phyloP scores from a whole-genome alignment of 2,888 invertebrate species.

The Busseola fusca region DNA sequence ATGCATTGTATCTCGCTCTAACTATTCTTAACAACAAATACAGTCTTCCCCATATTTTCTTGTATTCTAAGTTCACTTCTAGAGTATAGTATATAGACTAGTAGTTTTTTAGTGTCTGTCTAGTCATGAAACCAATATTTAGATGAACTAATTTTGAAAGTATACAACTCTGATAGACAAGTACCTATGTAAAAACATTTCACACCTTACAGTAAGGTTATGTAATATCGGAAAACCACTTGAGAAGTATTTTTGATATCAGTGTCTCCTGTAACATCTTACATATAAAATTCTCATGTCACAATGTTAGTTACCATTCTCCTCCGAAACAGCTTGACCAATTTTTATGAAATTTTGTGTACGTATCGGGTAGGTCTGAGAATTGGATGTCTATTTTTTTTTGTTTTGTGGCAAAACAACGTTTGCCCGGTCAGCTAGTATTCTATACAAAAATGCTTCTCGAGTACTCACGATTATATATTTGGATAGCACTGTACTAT shows the following conservation, averaged over 20 bases:
- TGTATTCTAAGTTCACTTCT: background rate
- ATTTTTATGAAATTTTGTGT: no score
- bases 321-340: no score
- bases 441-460: conserved; percentile 39
- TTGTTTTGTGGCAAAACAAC: no score
- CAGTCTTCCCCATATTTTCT: background rate
- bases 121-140: conserved; percentile 4
- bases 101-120: conserved; percentile 2
- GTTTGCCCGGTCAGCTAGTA: no score
- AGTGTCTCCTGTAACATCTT: background rate
- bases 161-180: background rate
- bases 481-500: conserved; percentile 61
- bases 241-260: conserved; percentile 49
- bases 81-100: conserved; percentile 7
- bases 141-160: background rate
- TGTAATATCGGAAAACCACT: conserved; percentile 48
- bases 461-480: conserved; percentile 40
- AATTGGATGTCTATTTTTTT: no score
- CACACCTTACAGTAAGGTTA: conserved; percentile 52
- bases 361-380: no score
- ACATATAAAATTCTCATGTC: no score
- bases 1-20: background rate
- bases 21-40: background rate
- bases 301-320: no score
- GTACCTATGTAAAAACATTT: background rate